phyloP scores from a whole-genome alignment of 2,797 vertebrate species.

The Champsocephalus esox region DNA sequence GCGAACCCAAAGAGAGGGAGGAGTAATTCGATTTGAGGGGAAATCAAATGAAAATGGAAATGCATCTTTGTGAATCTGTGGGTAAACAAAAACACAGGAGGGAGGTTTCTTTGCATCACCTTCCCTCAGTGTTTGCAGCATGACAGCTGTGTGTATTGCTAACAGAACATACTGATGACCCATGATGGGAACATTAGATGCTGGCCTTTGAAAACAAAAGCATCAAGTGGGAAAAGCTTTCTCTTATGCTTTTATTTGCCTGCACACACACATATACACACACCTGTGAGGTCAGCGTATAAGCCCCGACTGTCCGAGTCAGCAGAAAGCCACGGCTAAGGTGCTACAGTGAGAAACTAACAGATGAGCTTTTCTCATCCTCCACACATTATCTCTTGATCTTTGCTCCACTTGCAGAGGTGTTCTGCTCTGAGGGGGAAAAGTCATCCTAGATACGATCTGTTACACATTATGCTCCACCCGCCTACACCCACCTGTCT shows the following conservation, averaged over 20 bases:
- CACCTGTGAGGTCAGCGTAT: constrained; percentile 61
- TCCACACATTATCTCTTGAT: constrained; percentile 60
- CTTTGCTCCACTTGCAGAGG: constrained; percentile 51
- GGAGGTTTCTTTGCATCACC: constrained; percentile 21
- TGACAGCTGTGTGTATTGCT: constrained; percentile 36
- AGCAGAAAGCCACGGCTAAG: constrained; percentile 52
- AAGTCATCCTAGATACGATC: constrained; percentile 49
- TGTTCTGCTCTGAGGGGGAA: constrained; percentile 42
- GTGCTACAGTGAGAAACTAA: constrained; percentile 55
- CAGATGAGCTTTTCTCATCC: constrained; percentile 62
- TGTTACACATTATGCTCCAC: constrained; percentile 25
- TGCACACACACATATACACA: constrained; percentile 36
- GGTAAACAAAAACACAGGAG: constrained; percentile 37
- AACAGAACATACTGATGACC: constrained; percentile 22
- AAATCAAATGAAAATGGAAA: constrained; percentile 64
- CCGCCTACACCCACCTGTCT: constrained; percentile 25
- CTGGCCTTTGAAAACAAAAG: constrained; percentile 44
- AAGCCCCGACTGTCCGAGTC: constrained; percentile 31
- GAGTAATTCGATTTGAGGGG: constrained; percentile 62
- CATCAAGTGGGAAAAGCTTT: constrained; percentile 29
- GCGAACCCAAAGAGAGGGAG: constrained; percentile 38
- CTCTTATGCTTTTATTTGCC: constrained; percentile 32
- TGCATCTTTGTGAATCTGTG: constrained; percentile 49
- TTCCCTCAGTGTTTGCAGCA: constrained; percentile 17
- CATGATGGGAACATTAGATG: constrained; percentile 3